Evolutionary conservation across 2,888 invertebrate species (phyloP).

Genomic region (Nipponacmea schrenckii): DNA sequence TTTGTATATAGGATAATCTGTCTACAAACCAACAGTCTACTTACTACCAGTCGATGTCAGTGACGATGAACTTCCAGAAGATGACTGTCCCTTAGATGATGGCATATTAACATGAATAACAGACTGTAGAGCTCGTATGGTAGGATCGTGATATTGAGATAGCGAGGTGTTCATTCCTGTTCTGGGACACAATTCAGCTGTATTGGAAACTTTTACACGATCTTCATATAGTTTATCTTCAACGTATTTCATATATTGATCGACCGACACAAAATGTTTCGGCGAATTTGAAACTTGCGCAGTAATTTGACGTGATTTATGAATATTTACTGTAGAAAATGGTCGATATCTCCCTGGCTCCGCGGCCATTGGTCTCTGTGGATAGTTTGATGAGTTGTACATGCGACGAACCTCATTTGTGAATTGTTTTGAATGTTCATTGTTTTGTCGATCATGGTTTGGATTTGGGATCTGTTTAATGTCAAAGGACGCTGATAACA

Average conservation of each 20-base stretch:
- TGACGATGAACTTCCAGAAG: too few relatives aligned
- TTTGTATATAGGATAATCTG: too few relatives aligned
- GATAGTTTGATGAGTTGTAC: background rate
- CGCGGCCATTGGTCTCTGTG: slow-evolving; percentile 24
- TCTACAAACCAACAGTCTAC: too few relatives aligned
- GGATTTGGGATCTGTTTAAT: background rate
- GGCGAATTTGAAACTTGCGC: background rate
- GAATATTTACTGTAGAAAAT: slow-evolving; percentile 28
- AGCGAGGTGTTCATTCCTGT: background rate
- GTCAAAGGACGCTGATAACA: background rate
- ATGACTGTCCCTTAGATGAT: background rate
- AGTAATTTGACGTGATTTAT: background rate
- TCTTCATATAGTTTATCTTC: background rate
- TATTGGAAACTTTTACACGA: background rate
- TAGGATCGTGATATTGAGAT: background rate
- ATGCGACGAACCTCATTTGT: background rate
- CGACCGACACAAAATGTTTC: background rate
- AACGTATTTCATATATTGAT: background rate
- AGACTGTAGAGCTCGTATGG: background rate
- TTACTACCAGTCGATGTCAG: too few relatives aligned
- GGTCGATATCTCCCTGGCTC: slow-evolving; percentile 29
- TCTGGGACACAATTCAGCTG: background rate
- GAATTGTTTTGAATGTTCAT: background rate
- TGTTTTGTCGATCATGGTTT: background rate
- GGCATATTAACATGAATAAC: background rate